These are phyloP conservation scores for Chesias legatella DNA, from an alignment of 2,888 invertebrate species.

Conservation along the genomic window DNA sequence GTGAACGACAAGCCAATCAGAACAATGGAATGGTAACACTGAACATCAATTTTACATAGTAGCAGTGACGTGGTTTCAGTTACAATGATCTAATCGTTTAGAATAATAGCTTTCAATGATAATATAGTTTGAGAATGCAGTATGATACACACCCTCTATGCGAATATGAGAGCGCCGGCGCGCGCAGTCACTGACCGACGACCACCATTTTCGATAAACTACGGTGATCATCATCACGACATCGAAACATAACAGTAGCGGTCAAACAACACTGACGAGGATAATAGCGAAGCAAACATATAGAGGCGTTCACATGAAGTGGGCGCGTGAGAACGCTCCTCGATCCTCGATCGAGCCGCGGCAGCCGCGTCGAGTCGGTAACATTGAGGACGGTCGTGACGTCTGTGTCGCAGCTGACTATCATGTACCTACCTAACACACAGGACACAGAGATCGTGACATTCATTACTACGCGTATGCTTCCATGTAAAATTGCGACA, in stretches of 20 bases:
- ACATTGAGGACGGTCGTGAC: conserved; percentile 56
- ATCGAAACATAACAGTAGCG: conserved; percentile 47
- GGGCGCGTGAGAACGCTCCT: conserved; percentile 18
- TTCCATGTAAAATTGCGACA: conserved; percentile 69
- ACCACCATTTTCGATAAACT: conserved; percentile 67
- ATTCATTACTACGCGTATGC: conserved; percentile 46
- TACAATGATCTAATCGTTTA: conserved; percentile 4
- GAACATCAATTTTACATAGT: conserved; percentile 69
- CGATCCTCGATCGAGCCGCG: conserved; percentile 15
- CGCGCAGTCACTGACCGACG: conserved; percentile 34
- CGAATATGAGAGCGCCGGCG: conserved; percentile 37
- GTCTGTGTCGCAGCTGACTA: not conserved
- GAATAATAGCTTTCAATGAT: conserved; percentile 34
- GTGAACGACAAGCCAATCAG: conserved; percentile 52
- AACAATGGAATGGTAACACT: conserved; percentile 54
- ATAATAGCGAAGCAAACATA: conserved; percentile 64
- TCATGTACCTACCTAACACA: too few relatives aligned
- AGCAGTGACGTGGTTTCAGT: conserved; percentile 46
- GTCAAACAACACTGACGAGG: conserved; percentile 37
- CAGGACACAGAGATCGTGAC: not conserved
- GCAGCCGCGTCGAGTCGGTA: conserved; percentile 38
- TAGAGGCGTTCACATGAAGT: conserved; percentile 46
- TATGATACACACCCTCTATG: conserved; percentile 42
- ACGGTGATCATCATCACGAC: conserved; percentile 57
- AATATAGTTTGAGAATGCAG: conserved; percentile 42